Conservation (phyloP, 2,113 vertebrate genomes). For the Acrocephalus arundinaceus region DNA sequence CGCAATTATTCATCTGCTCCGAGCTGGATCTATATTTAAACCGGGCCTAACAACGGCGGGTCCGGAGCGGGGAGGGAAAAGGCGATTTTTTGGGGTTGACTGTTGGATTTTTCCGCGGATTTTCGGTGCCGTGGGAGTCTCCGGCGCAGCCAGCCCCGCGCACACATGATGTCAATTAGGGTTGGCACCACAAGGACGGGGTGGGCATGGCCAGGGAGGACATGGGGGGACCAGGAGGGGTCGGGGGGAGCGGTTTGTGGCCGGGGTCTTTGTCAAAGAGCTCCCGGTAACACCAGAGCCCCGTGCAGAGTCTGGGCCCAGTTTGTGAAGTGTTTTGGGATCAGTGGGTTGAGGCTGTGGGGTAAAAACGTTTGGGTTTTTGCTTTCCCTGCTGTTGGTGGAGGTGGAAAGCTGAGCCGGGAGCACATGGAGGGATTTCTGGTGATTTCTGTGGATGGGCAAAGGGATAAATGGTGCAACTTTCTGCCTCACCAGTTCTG, state of each 20-base stretch:
- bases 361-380: neutral
- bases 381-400: neutral
- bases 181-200: neutral
- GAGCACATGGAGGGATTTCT: neutral
- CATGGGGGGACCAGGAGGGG: neutral
- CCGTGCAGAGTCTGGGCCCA: fast-evolving
- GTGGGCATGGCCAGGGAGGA: neutral
- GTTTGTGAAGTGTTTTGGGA: fast-evolving
- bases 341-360: neutral
- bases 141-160: fast-evolving
- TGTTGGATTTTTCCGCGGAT: neutral
- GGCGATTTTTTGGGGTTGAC: neutral
- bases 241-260: neutral
- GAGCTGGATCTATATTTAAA: slow-evolving; percentile 55
- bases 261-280: fast-evolving
- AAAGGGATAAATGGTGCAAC: neutral
- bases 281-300: neutral
- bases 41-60: neutral
- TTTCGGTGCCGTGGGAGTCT: neutral
- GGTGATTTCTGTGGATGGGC: neutral
- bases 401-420: neutral
- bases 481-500: neutral
- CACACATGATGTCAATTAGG: slow-evolving; percentile 25
- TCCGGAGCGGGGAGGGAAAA: neutral
- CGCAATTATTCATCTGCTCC: slow-evolving; percentile 53